Base-by-base conservation (phyloP, 1,140 invertebrate species). In the Micrasema longulum region DNA sequence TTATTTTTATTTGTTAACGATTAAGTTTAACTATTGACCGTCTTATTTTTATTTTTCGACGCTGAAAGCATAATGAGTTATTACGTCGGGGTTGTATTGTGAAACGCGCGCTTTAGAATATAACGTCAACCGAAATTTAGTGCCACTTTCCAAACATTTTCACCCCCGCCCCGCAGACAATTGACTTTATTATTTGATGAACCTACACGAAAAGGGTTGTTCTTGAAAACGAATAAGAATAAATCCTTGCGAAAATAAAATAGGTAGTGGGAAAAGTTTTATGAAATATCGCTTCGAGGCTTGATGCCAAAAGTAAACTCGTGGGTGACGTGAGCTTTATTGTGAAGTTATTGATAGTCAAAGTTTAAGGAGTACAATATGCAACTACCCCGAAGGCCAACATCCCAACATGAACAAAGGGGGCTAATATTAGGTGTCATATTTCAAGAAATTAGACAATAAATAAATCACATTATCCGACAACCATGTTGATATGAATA, bases 221-320 rank as follows among this genome's bases (percentile, higher is more conserved):
- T 38, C 66, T 47, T n/a, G 14, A 18, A 14, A 52, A 23, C 47
- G 57, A 73, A 53, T 55, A 69, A 69, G 67, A 69, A 74, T 69
- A 53, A 64, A 35, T 36, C 57, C 50, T 55, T 57, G 69, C 72
- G 38, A 57, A 73, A 63, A 73, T 73, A 69, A 73, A 73, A 73
- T 69, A 31, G 26, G 26, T 31, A 73, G 38, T 45, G 45, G 35
- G 43, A 41, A 52, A 73, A 69, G 12, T 73, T 72, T 64, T 41
- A 52, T 69, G 48, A 73, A 69, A 73, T 73, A 73, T 64, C 12
- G 55, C 35, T 48, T 12, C 16, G 10, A 20, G 16, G 35, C 16
- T 60, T 22, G 35, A 31, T 22, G 38, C 18, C 22, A n/a, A 38
- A 23, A 26, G 16, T 26, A 35, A 60, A 70, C 47, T 63, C 26